A percentile compares a stretch with the other conserved stretches of the same genome.
These are phyloP conservation scores for Chironomus striatipennis DNA, from an alignment of 1,140 invertebrate species.

Conservation along the genomic window DNA sequence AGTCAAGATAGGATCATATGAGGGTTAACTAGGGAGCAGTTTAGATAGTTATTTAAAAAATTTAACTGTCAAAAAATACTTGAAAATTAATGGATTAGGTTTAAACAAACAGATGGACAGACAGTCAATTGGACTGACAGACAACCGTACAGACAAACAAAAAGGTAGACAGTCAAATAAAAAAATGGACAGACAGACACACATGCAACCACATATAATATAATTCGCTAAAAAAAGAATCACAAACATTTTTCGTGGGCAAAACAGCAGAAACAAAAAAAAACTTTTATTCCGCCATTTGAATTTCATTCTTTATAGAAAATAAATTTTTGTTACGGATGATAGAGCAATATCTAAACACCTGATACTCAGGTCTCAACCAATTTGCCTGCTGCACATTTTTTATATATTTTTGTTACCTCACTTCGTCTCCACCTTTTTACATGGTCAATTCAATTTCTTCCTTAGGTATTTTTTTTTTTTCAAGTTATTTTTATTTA, in stretches of 20 bases:
- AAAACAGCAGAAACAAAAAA: background rate
- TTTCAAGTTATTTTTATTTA: constrained; percentile 9
- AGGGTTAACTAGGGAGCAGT: too few species aligned
- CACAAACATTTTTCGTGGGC: background rate
- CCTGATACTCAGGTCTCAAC: background rate
- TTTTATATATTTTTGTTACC: background rate
- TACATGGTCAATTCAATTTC: background rate
- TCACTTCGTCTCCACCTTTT: background rate
- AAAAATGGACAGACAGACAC: too few species aligned
- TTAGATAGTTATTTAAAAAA: too few species aligned
- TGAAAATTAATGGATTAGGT: too few species aligned
- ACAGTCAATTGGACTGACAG: too few species aligned
- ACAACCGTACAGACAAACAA: too few species aligned
- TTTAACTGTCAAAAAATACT: too few species aligned
- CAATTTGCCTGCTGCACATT: background rate
- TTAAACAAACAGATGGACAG: too few species aligned
- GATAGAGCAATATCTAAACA: constrained; percentile 8
- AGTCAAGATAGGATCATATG: too few species aligned
- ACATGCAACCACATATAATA: too few species aligned
- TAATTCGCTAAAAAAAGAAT: too few species aligned
- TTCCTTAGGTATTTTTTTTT: background rate
- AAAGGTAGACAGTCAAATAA: too few species aligned
- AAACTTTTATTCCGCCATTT: background rate
- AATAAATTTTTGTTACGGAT: background rate
- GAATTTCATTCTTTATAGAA: background rate